Base-by-base conservation (phyloP, 2,113 vertebrate species). In the Microcebus jonahi region DNA sequence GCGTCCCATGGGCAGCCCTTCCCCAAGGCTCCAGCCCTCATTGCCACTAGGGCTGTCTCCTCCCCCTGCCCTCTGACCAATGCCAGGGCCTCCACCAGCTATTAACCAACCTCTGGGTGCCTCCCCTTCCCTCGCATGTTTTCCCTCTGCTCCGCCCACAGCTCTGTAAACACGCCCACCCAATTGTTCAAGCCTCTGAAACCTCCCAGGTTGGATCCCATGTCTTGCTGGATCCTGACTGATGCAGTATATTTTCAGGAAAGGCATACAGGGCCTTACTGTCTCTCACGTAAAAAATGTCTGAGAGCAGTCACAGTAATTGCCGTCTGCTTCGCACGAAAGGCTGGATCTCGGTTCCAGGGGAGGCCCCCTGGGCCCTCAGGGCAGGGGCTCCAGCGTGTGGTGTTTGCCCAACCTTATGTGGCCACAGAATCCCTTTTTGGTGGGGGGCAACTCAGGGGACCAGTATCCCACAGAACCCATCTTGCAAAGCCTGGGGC, bases 11-110 rank as follows among this genome's bases (percentile, higher is more conserved):
- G 65, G 8, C 20, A 75, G 57, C 11, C n/a, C n/a, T 15, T 18
- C 6, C 45, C 17, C 21, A 0, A 11, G 63, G 76, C 34, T 57
- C 14, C 48, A 34, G 48, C 31, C 45, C 36, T 31, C 10, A 12
- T 48, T 79, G 2, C 45, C 29, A 73, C 29, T 0, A 3, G 5
- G 13, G 10, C 2, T 27, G 8, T 2, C 12, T 45, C 6, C 29
- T 55, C 9, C 27, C 27, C 6, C 27, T 31, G 18, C 12, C 87
- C n/a, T 53, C 80, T n/a, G 27, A 53, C 15, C 3, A 7, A 21
- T 1, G 63, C 71, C 63, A 75, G 25, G n/a, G 57, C 55, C 7
- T 67, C 53, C 8, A 8, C 9, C 0, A 0, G 14, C 57, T 36
- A 59, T 79, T 50, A 23, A 5, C 6, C 48, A 23, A 5, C 5